Conservation (phyloP, 2,888 invertebrate genomes). For the Yponomeuta cagnagella region DNA sequence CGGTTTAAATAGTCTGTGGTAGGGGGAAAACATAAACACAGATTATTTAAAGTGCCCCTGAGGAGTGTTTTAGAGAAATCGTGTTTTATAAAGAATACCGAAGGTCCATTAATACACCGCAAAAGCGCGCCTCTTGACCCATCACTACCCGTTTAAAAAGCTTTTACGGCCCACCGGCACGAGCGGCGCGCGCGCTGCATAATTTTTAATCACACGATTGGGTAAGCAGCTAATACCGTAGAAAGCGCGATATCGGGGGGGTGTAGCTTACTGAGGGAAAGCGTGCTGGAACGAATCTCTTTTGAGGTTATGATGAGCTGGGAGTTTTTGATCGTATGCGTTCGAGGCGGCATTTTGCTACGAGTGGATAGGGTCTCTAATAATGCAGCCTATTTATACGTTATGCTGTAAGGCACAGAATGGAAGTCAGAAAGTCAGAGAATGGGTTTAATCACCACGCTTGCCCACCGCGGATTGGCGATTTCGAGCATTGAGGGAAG, state of each 20-base stretch:
- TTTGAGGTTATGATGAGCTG: slow-evolving; percentile 14
- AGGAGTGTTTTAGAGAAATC: too few relatives aligned
- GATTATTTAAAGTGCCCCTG: too few relatives aligned
- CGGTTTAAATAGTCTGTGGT: too few relatives aligned
- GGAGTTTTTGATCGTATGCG: not conserved
- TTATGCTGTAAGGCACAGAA: too few relatives aligned
- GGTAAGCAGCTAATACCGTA: slow-evolving; percentile 71
- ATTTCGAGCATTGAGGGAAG: too few relatives aligned
- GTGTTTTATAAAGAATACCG: too few relatives aligned
- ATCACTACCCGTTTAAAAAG: slow-evolving; percentile 58
- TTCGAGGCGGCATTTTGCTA: slow-evolving; percentile 12
- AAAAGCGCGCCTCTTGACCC: slow-evolving; percentile 29
- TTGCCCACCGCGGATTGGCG: too few relatives aligned
- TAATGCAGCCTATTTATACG: not conserved
- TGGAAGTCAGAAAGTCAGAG: too few relatives aligned
- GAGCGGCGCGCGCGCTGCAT: slow-evolving; percentile 51
- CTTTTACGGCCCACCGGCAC: slow-evolving; percentile 49
- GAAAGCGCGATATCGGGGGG: slow-evolving; percentile 51
- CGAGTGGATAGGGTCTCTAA: slow-evolving; percentile 14
- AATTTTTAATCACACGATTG: slow-evolving; percentile 75
- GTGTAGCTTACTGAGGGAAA: slow-evolving; percentile 28
- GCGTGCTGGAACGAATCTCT: slow-evolving; percentile 26
- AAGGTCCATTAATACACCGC: too few relatives aligned
- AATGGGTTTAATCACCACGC: too few relatives aligned
- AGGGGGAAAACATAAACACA: too few relatives aligned